These are phyloP conservation scores for Drosophila affinis DNA, from an alignment of 2,888 invertebrate genomes.

Conservation along the genomic window DNA sequence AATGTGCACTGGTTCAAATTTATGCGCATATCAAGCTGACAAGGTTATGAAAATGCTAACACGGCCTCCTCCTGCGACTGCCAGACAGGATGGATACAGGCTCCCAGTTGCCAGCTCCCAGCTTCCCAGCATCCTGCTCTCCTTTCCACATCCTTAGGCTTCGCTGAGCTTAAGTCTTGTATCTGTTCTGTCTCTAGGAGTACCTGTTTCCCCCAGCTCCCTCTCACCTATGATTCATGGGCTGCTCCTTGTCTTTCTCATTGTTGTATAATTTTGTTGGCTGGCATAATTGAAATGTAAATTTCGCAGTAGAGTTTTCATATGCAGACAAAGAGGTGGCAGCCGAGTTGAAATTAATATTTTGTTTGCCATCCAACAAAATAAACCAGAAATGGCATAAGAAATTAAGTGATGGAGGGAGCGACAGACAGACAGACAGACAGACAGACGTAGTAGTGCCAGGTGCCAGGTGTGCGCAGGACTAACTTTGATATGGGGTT, in stretches of 20 bases:
- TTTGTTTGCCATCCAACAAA: conserved; percentile 43
- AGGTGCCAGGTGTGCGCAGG: background rate
- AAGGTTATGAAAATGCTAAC: conserved; percentile 78
- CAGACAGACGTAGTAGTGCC: conserved; percentile 1
- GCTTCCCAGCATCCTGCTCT: background rate
- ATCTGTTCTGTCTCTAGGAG: conserved; percentile 16
- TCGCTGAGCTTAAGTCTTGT: conserved; percentile 15
- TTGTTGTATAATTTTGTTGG: conserved; percentile 34
- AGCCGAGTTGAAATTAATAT: conserved; percentile 60
- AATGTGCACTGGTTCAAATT: conserved; percentile 77
- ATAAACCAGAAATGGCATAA: conserved; percentile 42
- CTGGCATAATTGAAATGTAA: conserved; percentile 74
- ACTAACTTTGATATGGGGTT: background rate
- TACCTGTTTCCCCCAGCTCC: conserved; percentile 6
- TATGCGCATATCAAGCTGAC: conserved; percentile 79
- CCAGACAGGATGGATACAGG: conserved; percentile 19
- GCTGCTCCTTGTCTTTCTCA: conserved; percentile 19
- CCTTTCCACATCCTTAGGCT: conserved; percentile 15
- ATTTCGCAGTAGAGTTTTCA: conserved; percentile 49
- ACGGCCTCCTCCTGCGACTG: conserved; percentile 55
- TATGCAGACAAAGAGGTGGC: conserved; percentile 42
- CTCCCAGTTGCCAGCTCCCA: background rate
- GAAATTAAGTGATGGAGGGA: conserved; percentile 9
- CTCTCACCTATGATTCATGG: conserved; percentile 51
- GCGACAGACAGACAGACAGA: background rate